Evolutionary conservation across 2,888 invertebrate species (phyloP), one percentile per base, ranked within the genome.

Genomic region (Blera fallax): DNA sequence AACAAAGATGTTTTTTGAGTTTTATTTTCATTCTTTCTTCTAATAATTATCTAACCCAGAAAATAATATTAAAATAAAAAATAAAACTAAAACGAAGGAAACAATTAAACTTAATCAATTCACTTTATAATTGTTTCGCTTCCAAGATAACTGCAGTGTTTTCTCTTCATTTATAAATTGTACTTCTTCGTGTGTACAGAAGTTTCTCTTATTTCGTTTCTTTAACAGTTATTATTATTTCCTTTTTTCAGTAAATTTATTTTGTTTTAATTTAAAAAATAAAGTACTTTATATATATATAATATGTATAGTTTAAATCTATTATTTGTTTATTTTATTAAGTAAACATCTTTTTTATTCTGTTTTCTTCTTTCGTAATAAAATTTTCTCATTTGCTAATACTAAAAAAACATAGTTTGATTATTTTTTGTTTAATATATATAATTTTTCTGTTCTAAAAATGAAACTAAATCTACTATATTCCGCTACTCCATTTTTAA

Each of bases 331-430:
- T 74, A 34, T 65, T 76, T 74, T 37, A 73, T 72, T 83, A 79
- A 79, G 78, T 87, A 82, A 82, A 76, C 54, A 67, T 80, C 10
- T 50, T 60, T 77, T 54, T 62, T 21, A 32, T 74, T 62, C 40
- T 62, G 14, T 64, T 74, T 74, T 70, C n/a, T 34, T 64, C 54
- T 37, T 65, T 85, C 69, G 43, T 78, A 69, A 64, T 72, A 73
- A 73, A 70, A 72, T 67, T 64, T 69, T 56, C 32, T 70, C 58
- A 69, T 78, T 87, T 56, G 56, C 77, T 85, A 80, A 74, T 82
- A 79, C 69, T 74, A 74, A 72, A 85, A 87, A 85, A 87, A 78
- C 73, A 70, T 76, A 40, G 52, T 87, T 73, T 81, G 43, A 58
- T 69, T 77, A 45, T 72, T 69, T 77, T 45, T 69, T 65, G 24